Conservation (phyloP, 2,888 invertebrate species). For the Polydrusus pterygomalis region DNA sequence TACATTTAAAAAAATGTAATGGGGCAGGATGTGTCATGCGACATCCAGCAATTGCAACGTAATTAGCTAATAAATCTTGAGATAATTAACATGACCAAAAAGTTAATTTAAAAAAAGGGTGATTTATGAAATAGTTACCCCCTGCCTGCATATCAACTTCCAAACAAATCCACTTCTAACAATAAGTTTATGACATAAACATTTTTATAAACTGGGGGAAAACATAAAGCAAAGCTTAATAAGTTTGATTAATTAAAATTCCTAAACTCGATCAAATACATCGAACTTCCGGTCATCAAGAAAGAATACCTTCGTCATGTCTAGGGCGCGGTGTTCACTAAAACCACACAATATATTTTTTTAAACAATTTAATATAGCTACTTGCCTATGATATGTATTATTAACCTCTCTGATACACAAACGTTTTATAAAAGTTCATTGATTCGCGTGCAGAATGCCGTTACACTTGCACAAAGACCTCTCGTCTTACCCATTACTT, state of each 20-base stretch:
- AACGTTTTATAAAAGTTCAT: neutral
- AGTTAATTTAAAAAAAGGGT: too few relatives aligned
- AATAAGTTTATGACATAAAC: neutral
- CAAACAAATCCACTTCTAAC: neutral
- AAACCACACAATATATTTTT: slow-evolving; percentile 3
- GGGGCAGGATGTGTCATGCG: too few relatives aligned
- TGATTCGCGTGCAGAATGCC: neutral
- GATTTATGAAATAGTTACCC: neutral
- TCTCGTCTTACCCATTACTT: neutral
- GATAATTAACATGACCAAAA: too few relatives aligned
- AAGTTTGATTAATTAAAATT: slow-evolving; percentile 44
- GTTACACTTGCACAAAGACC: slow-evolving; percentile 31
- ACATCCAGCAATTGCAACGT: too few relatives aligned
- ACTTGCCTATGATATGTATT: neutral
- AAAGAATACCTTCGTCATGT: slow-evolving; percentile 42
- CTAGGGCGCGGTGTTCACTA: slow-evolving; percentile 45
- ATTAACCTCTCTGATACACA: neutral
- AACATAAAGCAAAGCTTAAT: slow-evolving; percentile 17
- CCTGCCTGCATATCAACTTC: neutral
- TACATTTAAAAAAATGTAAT: too few relatives aligned
- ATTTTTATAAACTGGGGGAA: neutral
- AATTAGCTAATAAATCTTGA: too few relatives aligned
- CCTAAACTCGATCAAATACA: slow-evolving; percentile 41
- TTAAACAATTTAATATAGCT: neutral
- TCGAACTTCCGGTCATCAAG: slow-evolving; percentile 49